Conservation (phyloP, 2,797 vertebrate genomes). For the Tamandua tetradactyla region DNA sequence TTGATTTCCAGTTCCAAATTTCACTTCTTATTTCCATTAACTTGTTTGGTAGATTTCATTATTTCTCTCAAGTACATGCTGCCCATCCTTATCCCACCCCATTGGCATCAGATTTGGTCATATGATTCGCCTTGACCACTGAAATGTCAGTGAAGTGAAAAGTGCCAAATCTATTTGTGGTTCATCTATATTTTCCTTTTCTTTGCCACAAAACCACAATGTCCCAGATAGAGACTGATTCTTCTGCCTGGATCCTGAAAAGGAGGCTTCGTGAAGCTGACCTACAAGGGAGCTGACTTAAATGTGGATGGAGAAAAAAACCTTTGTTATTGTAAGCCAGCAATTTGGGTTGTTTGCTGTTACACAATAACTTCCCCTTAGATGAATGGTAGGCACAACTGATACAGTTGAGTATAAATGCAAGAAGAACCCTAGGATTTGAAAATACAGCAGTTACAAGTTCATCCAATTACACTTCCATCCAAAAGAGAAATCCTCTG, state of each 20-base stretch:
- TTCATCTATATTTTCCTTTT: background rate
- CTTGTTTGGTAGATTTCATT: background rate
- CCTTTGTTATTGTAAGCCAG: background rate
- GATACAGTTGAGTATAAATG: background rate
- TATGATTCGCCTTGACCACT: background rate
- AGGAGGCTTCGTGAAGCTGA: background rate
- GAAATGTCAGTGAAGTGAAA: background rate
- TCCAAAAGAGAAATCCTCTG: background rate
- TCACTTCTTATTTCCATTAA: background rate
- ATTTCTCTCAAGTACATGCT: background rate
- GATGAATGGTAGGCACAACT: background rate
- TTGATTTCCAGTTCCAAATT: background rate
- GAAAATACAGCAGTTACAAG: background rate
- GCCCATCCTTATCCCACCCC: background rate
- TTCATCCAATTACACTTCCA: background rate
- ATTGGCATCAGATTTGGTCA: background rate
- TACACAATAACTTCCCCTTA: conserved; percentile 5
- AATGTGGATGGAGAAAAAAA: background rate
- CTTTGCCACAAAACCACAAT: background rate
- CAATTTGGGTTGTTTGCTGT: background rate
- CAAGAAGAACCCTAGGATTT: background rate
- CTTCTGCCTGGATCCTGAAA: background rate
- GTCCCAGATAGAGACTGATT: background rate
- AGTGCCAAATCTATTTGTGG: background rate
- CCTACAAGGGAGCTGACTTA: background rate